Evolutionary conservation across 2,113 vertebrate species (phyloP).

Genomic region (Halichoerus grypus): DNA sequence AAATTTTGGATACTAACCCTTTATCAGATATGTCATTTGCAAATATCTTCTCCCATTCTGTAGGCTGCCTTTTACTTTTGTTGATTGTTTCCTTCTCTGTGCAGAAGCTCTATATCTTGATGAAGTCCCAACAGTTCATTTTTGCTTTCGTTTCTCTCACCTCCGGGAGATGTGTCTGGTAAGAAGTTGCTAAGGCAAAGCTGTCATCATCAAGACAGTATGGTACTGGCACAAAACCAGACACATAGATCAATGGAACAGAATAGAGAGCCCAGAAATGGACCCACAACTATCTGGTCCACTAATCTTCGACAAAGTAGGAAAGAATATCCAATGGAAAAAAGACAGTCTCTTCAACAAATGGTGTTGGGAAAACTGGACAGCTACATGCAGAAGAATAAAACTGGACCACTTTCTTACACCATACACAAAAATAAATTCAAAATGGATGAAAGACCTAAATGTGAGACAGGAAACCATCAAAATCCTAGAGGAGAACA

Average conservation of each 20-base stretch:
- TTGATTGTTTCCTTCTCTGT: background rate
- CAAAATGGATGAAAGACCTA: background rate
- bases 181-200: background rate
- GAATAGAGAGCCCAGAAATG: background rate
- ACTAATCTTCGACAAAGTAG: background rate
- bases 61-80: background rate
- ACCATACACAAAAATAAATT: background rate
- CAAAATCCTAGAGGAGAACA: background rate
- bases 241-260: background rate
- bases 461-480: background rate
- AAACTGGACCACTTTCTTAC: background rate
- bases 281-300: background rate
- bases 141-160: background rate
- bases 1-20: background rate
- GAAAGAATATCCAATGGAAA: background rate
- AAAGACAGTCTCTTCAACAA: background rate
- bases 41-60: background rate
- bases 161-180: background rate
- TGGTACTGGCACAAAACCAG: background rate
- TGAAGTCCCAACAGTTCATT: background rate
- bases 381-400: background rate
- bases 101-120: background rate
- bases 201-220: background rate
- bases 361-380: background rate
- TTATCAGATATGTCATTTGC: background rate